Evolutionary conservation across 1,140 invertebrate species (phyloP), one percentile per base, ranked within the genome.

Genomic region (Dendrolimus kikuchii): DNA sequence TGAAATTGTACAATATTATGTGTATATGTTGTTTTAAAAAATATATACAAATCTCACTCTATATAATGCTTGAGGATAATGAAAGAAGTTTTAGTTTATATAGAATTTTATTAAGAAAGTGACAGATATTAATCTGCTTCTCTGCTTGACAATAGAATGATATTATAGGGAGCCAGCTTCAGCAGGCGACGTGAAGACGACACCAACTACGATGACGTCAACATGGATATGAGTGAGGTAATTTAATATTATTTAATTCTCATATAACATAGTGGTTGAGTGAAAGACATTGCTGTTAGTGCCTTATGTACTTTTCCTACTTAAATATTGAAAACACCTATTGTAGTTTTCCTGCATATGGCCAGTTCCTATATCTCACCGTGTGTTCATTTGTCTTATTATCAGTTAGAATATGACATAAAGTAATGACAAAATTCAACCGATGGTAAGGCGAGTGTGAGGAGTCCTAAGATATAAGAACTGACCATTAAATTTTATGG

Each of bases 171-270:
- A 63, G 71, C 51, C 50, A 57, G 54, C 42, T 55, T 55, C 9
- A 51, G 58, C n/a, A 71, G 74, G 0, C 71, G 81, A 8, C 72
- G 72, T 7, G 84, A 88, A 23, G 81, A 87, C 54, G 86, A 87
- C 67, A 86, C 83, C 46, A 88, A 88, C 74, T 88, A 88, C 53
- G 87, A 88, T 39, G 77, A 84, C 39, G 86, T 88, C 49, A 88
- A 86, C 67, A 88, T 88, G 85, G 87, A 88, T 49, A 74, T 88
- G 73, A 88, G 87, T 60, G 87, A 88, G 84, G 86, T 87, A 71
- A 76, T 40, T 69, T 40, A 53, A 43, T 40, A n/a, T 40, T 48
- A 44, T 49, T 9, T 49, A 38, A 52, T 6, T 45, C 38, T 47
- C 45, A 51, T 40, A 51, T 51, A 40, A n/a, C 23, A 23, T 23